Conservation (phyloP, 2,797 vertebrate species). For the Morelia viridis region DNA sequence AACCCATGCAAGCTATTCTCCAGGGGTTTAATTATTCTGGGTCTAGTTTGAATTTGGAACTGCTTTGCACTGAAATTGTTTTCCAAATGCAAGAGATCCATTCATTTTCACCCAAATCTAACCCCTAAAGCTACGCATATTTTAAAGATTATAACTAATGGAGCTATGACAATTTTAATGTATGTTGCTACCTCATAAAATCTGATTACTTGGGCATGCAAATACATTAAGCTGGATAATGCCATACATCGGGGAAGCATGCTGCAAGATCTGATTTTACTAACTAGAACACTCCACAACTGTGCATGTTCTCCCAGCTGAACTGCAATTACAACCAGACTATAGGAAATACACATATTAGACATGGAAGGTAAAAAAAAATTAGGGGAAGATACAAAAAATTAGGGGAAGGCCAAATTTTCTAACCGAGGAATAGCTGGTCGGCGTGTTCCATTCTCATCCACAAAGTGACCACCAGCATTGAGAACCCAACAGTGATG, state of each 20-base stretch:
- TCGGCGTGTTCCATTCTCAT: conserved; percentile 88
- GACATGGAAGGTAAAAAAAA: neutral
- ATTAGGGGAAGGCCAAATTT: neutral
- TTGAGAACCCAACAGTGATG: conserved; percentile 98
- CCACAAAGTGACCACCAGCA: conserved; percentile 91
- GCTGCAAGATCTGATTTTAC: neutral
- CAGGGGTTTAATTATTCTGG: neutral
- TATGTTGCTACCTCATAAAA: neutral
- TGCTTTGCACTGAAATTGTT: neutral
- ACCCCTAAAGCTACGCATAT: neutral
- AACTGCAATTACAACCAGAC: neutral
- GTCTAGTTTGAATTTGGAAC: neutral
- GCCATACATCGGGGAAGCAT: neutral
- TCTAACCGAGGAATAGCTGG: conserved; percentile 93
- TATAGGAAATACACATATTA: neutral
- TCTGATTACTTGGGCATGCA: neutral
- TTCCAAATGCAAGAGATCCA: neutral
- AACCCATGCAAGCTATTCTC: neutral
- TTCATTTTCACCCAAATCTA: neutral
- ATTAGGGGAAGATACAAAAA: neutral
- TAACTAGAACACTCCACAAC: neutral
- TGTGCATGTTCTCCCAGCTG: neutral
- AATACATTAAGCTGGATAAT: neutral
- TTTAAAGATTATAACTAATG: neutral
- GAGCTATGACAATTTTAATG: neutral